A percentile compares a stretch with the other conserved stretches of the same genome.
phyloP scores from a whole-genome alignment of 2,797 vertebrate genomes.

The Podarcis lilfordi region DNA sequence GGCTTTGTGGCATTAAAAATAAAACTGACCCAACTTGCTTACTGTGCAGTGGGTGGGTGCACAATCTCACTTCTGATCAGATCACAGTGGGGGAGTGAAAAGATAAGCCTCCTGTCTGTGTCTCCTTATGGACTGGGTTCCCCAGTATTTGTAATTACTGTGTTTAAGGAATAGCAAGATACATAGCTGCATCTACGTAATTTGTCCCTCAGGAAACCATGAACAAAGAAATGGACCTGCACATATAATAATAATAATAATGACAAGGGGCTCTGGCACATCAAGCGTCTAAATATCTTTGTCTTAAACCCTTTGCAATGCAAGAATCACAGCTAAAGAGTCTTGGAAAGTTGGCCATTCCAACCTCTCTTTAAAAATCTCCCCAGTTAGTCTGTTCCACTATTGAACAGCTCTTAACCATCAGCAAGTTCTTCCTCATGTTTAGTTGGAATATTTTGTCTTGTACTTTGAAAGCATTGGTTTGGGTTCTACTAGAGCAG shows the following conservation, averaged over 20 bases:
- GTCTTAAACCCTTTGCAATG: too few relatives aligned
- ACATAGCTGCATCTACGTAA: background rate
- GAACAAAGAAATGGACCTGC: background rate
- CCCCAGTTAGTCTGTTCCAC: too few relatives aligned
- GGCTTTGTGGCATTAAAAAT: background rate
- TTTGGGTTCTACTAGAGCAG: too few relatives aligned
- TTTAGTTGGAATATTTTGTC: too few relatives aligned
- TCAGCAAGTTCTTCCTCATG: too few relatives aligned
- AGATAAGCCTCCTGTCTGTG: background rate
- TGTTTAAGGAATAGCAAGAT: background rate
- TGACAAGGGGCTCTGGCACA: background rate
- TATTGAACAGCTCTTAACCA: too few relatives aligned
- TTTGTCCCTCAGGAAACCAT: too few relatives aligned
- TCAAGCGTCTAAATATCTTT: background rate
- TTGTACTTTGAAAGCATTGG: too few relatives aligned
- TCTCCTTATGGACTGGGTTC: background rate
- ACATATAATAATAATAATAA: background rate
- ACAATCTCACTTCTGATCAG: background rate
- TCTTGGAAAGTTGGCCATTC: too few relatives aligned
- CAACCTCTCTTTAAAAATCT: too few relatives aligned
- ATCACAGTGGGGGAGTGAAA: background rate
- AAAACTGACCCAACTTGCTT: background rate
- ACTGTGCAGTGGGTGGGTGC: background rate
- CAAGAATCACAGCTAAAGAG: too few relatives aligned
- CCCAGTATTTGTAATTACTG: background rate